A percentile compares a stretch with the other conserved stretches of the same genome.
These are phyloP conservation scores for Mnemiopsis leidyi DNA, from an alignment of 37 sponge, comb jelly and placozoan genomes.

Conservation along the genomic window DNA sequence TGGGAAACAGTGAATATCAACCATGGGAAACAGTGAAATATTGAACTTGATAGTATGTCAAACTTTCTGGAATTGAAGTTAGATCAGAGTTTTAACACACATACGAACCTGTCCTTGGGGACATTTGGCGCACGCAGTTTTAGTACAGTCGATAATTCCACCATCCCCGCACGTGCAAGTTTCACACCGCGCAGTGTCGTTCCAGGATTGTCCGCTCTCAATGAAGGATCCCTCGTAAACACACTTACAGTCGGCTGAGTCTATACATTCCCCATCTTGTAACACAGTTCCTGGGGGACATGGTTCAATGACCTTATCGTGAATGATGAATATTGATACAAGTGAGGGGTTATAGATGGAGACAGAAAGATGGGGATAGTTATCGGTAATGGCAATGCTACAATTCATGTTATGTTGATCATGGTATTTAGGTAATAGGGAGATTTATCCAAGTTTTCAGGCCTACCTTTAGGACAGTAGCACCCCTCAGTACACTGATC, in stretches of 20 bases:
- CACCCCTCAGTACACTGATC: constrained; percentile 17
- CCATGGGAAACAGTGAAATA: too few relatives aligned
- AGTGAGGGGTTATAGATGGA: too few relatives aligned
- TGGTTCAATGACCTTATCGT: background rate
- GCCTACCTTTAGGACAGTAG: constrained; percentile 40
- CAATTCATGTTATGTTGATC: too few relatives aligned
- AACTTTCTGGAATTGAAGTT: too few relatives aligned
- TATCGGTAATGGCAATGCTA: too few relatives aligned
- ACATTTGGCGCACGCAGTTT: background rate
- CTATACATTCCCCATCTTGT: constrained; percentile 10
- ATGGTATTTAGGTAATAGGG: background rate
- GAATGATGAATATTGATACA: too few relatives aligned
- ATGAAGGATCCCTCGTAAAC: background rate
- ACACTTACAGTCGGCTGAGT: constrained; percentile 1
- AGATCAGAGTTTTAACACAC: too few relatives aligned
- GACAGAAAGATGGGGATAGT: too few relatives aligned
- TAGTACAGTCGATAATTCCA: background rate
- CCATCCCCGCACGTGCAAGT: background rate
- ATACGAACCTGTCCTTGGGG: background rate
- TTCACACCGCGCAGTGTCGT: background rate
- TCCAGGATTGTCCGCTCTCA: background rate
- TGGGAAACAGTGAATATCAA: too few relatives aligned
- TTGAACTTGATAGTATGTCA: too few relatives aligned
- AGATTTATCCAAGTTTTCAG: background rate
- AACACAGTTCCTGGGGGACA: background rate